These are phyloP conservation scores for Aphelinus atriplicis DNA, from an alignment of 1,140 invertebrate species.

Conservation along the genomic window DNA sequence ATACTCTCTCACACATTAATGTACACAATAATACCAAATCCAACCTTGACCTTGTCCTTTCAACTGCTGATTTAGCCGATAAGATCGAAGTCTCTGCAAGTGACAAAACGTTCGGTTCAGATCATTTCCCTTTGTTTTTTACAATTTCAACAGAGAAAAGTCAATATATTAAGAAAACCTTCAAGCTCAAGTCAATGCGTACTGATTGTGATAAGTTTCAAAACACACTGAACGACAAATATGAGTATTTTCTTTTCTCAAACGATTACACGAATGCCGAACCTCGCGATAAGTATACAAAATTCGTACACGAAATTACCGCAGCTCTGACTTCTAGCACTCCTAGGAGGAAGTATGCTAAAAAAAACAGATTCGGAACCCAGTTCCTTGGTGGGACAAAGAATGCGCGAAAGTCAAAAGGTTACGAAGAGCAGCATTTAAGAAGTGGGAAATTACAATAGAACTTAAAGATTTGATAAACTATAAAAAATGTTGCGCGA, in stretches of 20 bases:
- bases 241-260: neutral
- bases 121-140: slow-evolving; percentile 51
- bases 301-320: too few relatives aligned
- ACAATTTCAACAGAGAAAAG: slow-evolving; percentile 38
- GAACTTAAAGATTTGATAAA: neutral
- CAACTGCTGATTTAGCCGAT: slow-evolving; percentile 40
- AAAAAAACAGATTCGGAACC: too few relatives aligned
- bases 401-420: slow-evolving; percentile 22
- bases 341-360: too few relatives aligned
- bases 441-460: slow-evolving; percentile 3
- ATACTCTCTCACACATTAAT: neutral
- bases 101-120: slow-evolving; percentile 49
- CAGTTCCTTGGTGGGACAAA: slow-evolving; percentile 14
- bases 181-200: slow-evolving; percentile 28
- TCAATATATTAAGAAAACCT: slow-evolving; percentile 21
- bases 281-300: too few relatives aligned
- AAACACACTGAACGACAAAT: neutral
- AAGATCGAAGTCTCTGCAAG: slow-evolving; percentile 46
- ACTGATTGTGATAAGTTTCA: neutral
- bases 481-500: slow-evolving; percentile 15
- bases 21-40: neutral
- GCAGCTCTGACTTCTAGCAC: too few relatives aligned
- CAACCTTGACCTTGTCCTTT: slow-evolving; percentile 32
- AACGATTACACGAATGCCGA: too few relatives aligned
- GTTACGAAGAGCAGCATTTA: neutral